Evolutionary conservation across 2,888 invertebrate genomes (phyloP), one percentile per base, ranked within the genome.

Genomic region (Drosophila anomalata): DNA sequence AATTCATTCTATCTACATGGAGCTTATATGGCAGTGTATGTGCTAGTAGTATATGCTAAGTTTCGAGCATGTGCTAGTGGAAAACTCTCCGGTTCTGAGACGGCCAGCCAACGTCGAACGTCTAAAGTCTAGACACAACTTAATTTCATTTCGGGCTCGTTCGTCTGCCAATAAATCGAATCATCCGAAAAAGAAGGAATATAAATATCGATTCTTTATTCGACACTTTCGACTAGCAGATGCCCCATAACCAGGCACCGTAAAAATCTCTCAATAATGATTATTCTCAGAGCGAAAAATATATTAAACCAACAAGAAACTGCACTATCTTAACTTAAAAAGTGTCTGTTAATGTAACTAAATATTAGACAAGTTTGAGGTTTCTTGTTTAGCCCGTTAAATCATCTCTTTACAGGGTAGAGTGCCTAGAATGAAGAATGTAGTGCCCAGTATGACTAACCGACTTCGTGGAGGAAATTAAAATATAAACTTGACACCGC

Each of bases 121-220:
- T 80, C 46, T 39, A n/a, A n/a, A 24, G 78, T 80, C 86, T 82
- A 82, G 82, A 82, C 87, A 61, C 68, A 67, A 85, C 60, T 57
- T 87, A 87, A 87, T 82, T 85, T 81, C 75, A 81, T 82, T 84
- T 85, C 58, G 44, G 73, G 68, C 54, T 14, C 29, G 29, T 70
- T 44, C 84, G 73, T 62, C 82, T 82, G 79, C 65, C 87, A 79
- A 81, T 72, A 87, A 82, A 85, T 78, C 79, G 75, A 81, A 87
- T 87, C 82, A 85, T 52, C 50, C 36, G n/a, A 14, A 36, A 41
- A 56, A 39, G 48, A 39, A 24, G 41, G 14, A 47, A 11, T 46
- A 50, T 46, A 48, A 46, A 14, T 22, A 46, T 7, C 8, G 2
- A 24, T 24, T 33, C 2, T 22, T 12, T 20, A 33, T 26, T 14